phyloP scores from a whole-genome alignment of 2,797 vertebrate species.

The Simalia tracyae region DNA sequence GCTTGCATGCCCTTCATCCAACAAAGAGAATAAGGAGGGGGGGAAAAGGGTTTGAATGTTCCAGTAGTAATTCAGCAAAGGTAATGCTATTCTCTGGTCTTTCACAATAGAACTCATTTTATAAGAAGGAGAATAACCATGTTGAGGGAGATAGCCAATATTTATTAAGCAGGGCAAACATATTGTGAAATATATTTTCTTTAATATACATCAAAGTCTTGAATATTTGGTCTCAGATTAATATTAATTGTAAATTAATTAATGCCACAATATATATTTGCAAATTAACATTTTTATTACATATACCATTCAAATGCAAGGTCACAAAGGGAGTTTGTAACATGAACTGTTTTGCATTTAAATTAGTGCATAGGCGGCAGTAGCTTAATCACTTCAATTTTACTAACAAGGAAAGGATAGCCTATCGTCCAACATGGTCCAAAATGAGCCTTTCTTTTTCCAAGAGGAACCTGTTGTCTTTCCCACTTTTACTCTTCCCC shows the following conservation, averaged over 20 bases:
- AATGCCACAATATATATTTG: constrained; percentile 2
- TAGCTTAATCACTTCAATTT: background rate
- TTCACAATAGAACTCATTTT: background rate
- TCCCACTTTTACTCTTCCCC: background rate
- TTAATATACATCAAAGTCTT: background rate
- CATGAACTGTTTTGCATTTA: constrained; percentile 20
- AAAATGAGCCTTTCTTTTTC: background rate
- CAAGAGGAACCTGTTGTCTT: background rate
- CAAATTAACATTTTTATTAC: constrained; percentile 12
- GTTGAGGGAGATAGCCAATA: background rate
- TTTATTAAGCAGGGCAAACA: background rate
- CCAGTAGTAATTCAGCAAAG: background rate
- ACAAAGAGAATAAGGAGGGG: background rate
- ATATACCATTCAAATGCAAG: constrained; percentile 8
- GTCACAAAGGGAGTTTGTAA: constrained; percentile 3
- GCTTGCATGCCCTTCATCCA: background rate
- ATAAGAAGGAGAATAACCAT: background rate
- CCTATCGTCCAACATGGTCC: background rate
- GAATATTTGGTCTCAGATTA: background rate
- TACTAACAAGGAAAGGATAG: background rate
- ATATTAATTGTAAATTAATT: constrained; percentile 11
- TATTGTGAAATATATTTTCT: background rate
- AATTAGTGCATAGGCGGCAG: background rate
- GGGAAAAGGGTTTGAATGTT: background rate
- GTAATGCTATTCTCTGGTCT: background rate